Evolutionary conservation across 2,113 vertebrate genomes (phyloP).

Genomic region (Alethe diademata): DNA sequence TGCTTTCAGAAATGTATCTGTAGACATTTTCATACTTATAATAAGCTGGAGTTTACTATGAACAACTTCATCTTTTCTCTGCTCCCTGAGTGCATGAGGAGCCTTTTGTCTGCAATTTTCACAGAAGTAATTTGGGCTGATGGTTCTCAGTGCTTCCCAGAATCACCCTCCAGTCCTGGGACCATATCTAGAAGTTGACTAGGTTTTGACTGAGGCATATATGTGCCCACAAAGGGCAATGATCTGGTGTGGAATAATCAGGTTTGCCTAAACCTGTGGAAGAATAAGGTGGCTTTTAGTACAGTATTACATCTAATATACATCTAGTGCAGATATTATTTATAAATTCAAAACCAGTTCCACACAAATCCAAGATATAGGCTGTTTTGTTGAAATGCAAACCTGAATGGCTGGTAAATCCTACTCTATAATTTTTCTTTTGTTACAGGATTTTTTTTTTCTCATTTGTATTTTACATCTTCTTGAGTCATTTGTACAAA

Average conservation of each 20-base stretch:
- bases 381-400: conserved; percentile 24
- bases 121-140: not conserved
- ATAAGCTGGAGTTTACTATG: not conserved
- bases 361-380: not conserved
- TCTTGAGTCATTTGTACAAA: conserved; percentile 45
- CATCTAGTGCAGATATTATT: not conserved
- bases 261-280: not conserved
- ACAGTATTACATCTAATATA: not conserved
- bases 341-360: conserved; percentile 14
- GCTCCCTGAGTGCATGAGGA: not conserved
- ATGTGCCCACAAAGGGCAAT: not conserved
- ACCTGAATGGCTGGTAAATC: conserved; percentile 34
- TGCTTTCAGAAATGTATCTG: not conserved
- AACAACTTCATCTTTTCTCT: not conserved
- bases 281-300: not conserved
- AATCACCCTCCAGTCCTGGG: not conserved
- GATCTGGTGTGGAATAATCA: not conserved
- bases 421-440: conserved; percentile 3
- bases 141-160: not conserved
- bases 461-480: conserved; percentile 43
- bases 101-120: not conserved
- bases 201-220: not conserved
- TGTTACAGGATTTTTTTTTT: not conserved
- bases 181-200: not conserved
- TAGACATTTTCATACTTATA: not conserved